These are phyloP conservation scores for Bombyx huttoni DNA, from an alignment of 2,888 invertebrate species.

Conservation along the genomic window DNA sequence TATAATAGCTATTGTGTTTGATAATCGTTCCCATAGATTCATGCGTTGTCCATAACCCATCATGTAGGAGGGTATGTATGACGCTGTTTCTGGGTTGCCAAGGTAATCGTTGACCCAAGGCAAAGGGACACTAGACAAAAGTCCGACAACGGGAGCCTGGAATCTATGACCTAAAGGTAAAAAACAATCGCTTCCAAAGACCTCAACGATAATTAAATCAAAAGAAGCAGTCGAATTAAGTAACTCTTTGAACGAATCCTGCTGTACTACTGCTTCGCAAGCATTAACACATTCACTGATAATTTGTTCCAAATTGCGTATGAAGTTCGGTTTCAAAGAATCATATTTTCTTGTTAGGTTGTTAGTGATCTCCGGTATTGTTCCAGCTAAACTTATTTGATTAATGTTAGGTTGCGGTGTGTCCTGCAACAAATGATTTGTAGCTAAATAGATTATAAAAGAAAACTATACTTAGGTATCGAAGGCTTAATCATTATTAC, in stretches of 20 bases:
- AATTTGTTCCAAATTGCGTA: conserved; percentile 53
- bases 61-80: conserved; percentile 72
- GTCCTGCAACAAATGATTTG: conserved; percentile 40
- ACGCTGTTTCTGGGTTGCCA: conserved; percentile 70
- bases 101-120: conserved; percentile 72
- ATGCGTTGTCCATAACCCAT: conserved; percentile 60
- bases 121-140: conserved; percentile 64
- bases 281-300: conserved; percentile 59
- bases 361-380: conserved; percentile 56
- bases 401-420: conserved; percentile 46
- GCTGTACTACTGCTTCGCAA: conserved; percentile 49
- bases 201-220: conserved; percentile 58
- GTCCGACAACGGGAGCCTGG: conserved; percentile 65
- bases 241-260: conserved; percentile 44
- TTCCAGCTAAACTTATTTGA: conserved; percentile 61
- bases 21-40: conserved; percentile 57
- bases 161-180: conserved; percentile 68
- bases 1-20: conserved; percentile 51
- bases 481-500: too few species aligned
- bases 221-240: conserved; percentile 43
- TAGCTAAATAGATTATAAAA: not conserved
- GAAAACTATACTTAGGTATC: too few species aligned
- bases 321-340: conserved; percentile 45
- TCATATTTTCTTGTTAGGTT: conserved; percentile 45
- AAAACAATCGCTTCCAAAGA: conserved; percentile 73